Evolutionary conservation across 2,888 invertebrate species (phyloP).

Genomic region (Diogma glabrata): DNA sequence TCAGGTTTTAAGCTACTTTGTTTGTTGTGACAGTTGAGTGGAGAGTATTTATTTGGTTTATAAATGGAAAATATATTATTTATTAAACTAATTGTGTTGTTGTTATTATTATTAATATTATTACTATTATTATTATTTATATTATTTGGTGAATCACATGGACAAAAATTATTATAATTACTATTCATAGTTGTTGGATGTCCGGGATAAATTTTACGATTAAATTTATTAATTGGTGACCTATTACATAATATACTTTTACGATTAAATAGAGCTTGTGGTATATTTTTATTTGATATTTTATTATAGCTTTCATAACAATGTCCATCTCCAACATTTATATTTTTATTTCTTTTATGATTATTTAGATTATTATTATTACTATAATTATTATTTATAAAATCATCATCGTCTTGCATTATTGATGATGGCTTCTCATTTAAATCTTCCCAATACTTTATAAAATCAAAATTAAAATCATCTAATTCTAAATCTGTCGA

Average conservation of each 20-base stretch:
- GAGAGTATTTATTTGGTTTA: slow-evolving; percentile 37
- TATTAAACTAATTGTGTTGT: slow-evolving; percentile 34
- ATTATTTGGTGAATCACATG: slow-evolving; percentile 25
- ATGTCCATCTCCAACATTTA: slow-evolving; percentile 5
- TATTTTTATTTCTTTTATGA: slow-evolving; percentile 27
- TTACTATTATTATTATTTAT: slow-evolving; percentile 24
- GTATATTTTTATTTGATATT: neutral
- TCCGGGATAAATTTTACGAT: slow-evolving; percentile 29
- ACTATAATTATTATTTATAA: slow-evolving; percentile 24
- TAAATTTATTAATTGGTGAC: too few relatives aligned
- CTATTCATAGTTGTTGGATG: slow-evolving; percentile 33
- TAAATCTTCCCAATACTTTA: slow-evolving; percentile 36
- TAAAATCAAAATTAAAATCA: slow-evolving; percentile 36
- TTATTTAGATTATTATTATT: slow-evolving; percentile 35
- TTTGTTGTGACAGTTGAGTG: slow-evolving; percentile 33
- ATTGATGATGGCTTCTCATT: slow-evolving; percentile 22
- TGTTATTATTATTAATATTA: slow-evolving; percentile 21
- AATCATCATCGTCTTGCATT: slow-evolving; percentile 9
- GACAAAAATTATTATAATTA: slow-evolving; percentile 35
- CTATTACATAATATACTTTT: too few relatives aligned
- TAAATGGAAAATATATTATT: slow-evolving; percentile 38
- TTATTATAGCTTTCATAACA: too few relatives aligned
- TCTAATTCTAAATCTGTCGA: slow-evolving; percentile 36
- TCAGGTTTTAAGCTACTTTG: slow-evolving; percentile 28
- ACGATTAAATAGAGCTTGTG: too few relatives aligned